These are phyloP conservation scores for Bedellia somnulentella DNA, from an alignment of 2,888 invertebrate species.

Conservation along the genomic window DNA sequence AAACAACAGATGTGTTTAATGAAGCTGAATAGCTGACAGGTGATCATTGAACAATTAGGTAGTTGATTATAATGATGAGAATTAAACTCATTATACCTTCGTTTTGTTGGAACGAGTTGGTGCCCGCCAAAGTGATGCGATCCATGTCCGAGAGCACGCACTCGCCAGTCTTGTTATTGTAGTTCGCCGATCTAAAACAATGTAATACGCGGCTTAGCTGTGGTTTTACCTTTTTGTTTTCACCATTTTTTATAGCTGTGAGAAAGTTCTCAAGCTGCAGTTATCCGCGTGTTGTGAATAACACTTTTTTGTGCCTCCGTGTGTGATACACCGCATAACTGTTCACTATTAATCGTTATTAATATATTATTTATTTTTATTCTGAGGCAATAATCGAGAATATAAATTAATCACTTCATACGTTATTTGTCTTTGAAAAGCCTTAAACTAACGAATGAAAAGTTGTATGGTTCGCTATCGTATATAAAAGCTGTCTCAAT, in stretches of 20 bases:
- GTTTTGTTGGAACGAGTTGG: slow-evolving; percentile 72
- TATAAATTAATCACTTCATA: too few species aligned
- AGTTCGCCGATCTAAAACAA: slow-evolving; percentile 85
- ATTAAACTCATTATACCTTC: slow-evolving; percentile 41
- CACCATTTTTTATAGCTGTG: slow-evolving; percentile 24
- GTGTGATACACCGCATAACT: slow-evolving; percentile 3
- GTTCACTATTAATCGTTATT: too few species aligned
- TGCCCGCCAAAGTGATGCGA: slow-evolving; percentile 83
- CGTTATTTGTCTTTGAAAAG: too few species aligned
- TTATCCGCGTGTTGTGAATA: slow-evolving; percentile 15
- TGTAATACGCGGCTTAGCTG: slow-evolving; percentile 28
- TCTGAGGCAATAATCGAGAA: too few species aligned
- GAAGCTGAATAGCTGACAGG: not conserved
- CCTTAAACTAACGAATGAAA: too few species aligned
- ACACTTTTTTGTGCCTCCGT: slow-evolving; percentile 16
- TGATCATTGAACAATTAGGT: slow-evolving; percentile 1
- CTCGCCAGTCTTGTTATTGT: slow-evolving; percentile 80
- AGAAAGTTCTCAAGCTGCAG: slow-evolving; percentile 39
- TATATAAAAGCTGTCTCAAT: slow-evolving; percentile 12
- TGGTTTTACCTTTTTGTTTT: slow-evolving; percentile 20
- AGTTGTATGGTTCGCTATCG: too few species aligned
- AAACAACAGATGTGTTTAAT: too few species aligned
- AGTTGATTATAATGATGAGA: slow-evolving; percentile 3
- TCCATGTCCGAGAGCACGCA: slow-evolving; percentile 92
- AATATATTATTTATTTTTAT: too few species aligned